A percentile compares a stretch with the other conserved stretches of the same genome.
These are phyloP conservation scores for Numenius arquata DNA, from an alignment of 2,113 vertebrate genomes.

Conservation along the genomic window DNA sequence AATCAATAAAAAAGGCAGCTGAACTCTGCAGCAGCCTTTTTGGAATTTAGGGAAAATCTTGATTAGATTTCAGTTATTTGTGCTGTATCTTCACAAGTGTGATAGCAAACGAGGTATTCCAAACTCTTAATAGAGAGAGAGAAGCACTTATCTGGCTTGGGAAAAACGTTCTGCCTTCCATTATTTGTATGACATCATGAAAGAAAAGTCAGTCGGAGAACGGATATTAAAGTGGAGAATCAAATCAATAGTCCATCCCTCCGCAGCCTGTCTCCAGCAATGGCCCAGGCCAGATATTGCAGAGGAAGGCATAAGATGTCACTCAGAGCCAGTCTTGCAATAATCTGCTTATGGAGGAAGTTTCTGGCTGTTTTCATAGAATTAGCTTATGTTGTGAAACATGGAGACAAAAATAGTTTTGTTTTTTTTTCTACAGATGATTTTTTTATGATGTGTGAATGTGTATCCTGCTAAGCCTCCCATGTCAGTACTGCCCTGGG, in stretches of 20 bases:
- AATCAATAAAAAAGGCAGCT: constrained; percentile 20
- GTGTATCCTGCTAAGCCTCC: neutral
- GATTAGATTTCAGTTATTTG: constrained; percentile 37
- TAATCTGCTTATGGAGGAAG: constrained; percentile 24
- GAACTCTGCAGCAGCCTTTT: constrained; percentile 14
- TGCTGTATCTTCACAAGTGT: neutral
- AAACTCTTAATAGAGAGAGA: neutral
- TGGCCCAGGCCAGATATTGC: neutral
- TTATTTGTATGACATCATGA: constrained; percentile 28
- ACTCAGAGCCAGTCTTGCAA: neutral
- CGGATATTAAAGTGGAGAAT: constrained; percentile 1
- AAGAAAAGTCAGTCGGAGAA: neutral
- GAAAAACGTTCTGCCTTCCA: constrained; percentile 3
- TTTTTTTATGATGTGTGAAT: neutral
- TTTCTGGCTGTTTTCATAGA: constrained; percentile 27
- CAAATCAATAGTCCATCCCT: constrained; percentile 18
- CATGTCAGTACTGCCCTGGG: neutral
- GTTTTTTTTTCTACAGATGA: neutral
- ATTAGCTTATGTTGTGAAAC: constrained; percentile 22
- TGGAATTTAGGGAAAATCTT: constrained; percentile 23
- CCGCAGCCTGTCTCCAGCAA: constrained; percentile 15
- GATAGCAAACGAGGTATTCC: neutral
- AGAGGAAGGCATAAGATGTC: neutral
- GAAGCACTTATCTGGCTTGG: neutral
- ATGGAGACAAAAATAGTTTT: neutral